A percentile compares a stretch with the other conserved stretches of the same genome.
phyloP scores from a whole-genome alignment of 2,888 invertebrate genomes.

The Luperina testacea region DNA sequence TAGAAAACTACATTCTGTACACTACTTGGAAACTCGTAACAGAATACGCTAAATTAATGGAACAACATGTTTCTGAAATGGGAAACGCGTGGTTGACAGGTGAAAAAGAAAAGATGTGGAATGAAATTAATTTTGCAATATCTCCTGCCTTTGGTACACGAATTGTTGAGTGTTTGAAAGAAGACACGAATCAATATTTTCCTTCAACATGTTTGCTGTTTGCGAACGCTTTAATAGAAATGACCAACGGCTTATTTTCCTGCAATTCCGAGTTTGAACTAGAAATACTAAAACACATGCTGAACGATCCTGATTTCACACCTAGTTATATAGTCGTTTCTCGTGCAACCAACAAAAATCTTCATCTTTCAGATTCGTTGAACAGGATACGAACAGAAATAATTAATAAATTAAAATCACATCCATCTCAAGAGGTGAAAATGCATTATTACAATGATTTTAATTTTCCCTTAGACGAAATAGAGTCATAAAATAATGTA shows the following conservation, averaged over 20 bases:
- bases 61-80: constrained; percentile 43
- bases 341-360: neutral
- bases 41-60: constrained; percentile 61
- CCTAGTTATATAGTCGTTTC: constrained; percentile 32
- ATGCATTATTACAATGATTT: constrained; percentile 63
- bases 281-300: constrained; percentile 31
- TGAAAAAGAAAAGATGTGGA: constrained; percentile 48
- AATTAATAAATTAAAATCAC: constrained; percentile 50
- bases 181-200: constrained; percentile 59
- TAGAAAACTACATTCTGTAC: constrained; percentile 58
- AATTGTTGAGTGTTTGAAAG: constrained; percentile 58
- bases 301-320: constrained; percentile 22
- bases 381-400: constrained; percentile 18
- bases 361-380: neutral
- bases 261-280: neutral
- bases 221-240: constrained; percentile 69
- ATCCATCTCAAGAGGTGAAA: constrained; percentile 63
- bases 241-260: constrained; percentile 20
- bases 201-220: constrained; percentile 59
- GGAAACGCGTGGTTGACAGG: neutral
- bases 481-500: neutral
- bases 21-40: constrained; percentile 69
- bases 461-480: constrained; percentile 7
- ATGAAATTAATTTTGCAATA: constrained; percentile 55
- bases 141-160: constrained; percentile 56